phyloP scores from a whole-genome alignment of 1,140 invertebrate genomes.

The Homarus americanus region DNA sequence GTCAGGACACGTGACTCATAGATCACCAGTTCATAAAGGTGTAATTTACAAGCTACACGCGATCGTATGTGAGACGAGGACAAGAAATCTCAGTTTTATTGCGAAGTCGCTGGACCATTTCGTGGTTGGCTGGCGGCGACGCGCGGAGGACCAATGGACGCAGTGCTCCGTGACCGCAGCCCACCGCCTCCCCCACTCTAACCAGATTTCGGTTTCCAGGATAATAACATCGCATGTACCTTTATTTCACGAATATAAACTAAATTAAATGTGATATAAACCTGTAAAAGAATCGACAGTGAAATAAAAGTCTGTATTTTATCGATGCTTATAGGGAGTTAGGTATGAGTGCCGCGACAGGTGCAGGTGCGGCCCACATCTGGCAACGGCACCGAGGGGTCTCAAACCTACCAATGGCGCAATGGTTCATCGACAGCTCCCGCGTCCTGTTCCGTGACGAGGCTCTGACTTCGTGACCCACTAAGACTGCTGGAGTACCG shows the following conservation, averaged over 20 bases:
- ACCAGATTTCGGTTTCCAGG: background rate
- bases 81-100: conserved; percentile 32
- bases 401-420: background rate
- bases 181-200: background rate
- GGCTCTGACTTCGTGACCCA: background rate
- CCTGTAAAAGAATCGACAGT: too few species aligned
- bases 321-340: background rate
- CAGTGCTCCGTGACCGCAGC: conserved; percentile 46
- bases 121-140: conserved; percentile 54
- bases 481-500: background rate
- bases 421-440: background rate
- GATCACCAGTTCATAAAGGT: conserved; percentile 32
- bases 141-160: conserved; percentile 38
- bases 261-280: background rate
- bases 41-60: conserved; percentile 5
- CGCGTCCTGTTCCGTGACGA: background rate
- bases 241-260: background rate
- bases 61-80: conserved; percentile 44
- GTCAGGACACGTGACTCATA: conserved; percentile 21
- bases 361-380: background rate
- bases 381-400: background rate
- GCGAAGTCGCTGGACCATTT: conserved; percentile 50
- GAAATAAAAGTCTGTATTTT: too few species aligned
- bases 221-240: background rate
- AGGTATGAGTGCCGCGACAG: background rate